A percentile compares a stretch with the other conserved stretches of the same genome.
Conservation (phyloP, 2,888 invertebrate genomes). For the Coenonympha arcania region DNA sequence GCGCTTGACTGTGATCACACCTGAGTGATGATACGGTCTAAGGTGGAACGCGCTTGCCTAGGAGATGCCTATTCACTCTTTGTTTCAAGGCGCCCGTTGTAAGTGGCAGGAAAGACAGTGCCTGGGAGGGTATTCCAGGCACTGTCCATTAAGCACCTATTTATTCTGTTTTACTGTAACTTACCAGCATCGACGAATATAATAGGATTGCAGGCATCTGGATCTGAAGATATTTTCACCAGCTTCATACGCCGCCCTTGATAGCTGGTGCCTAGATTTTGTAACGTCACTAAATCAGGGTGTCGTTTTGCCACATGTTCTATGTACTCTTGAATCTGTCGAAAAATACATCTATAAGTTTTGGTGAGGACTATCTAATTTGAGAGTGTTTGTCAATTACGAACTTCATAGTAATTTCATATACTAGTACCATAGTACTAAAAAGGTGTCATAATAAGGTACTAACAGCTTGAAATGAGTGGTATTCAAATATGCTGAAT, state of each 20-base stretch:
- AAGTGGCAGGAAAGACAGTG: too few species aligned
- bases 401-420: too few species aligned
- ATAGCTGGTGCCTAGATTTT: conserved; percentile 70
- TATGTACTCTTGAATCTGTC: conserved; percentile 48
- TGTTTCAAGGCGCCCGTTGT: too few species aligned
- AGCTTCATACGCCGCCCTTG: conserved; percentile 71
- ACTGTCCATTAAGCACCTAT: too few species aligned
- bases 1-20: too few species aligned
- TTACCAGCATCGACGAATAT: conserved; percentile 76
- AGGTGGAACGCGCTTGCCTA: too few species aligned
- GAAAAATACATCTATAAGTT: background rate
- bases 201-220: conserved; percentile 65
- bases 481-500: conserved; percentile 45
- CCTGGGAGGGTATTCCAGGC: too few species aligned
- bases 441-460: too few species aligned
- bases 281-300: conserved; percentile 59
- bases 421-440: too few species aligned
- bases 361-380: background rate
- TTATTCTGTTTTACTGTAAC: too few species aligned
- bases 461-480: conserved; percentile 49
- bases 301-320: conserved; percentile 42
- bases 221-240: conserved; percentile 72
- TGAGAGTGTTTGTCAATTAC: background rate
- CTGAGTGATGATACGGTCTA: too few species aligned
- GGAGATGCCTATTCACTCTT: too few species aligned